Percentiles rank a stretch among this genome's conserved stretches.
These are phyloP conservation scores for Romanogobio albipinnatus DNA, from an alignment of 2,113 vertebrate species.

Conservation along the genomic window DNA sequence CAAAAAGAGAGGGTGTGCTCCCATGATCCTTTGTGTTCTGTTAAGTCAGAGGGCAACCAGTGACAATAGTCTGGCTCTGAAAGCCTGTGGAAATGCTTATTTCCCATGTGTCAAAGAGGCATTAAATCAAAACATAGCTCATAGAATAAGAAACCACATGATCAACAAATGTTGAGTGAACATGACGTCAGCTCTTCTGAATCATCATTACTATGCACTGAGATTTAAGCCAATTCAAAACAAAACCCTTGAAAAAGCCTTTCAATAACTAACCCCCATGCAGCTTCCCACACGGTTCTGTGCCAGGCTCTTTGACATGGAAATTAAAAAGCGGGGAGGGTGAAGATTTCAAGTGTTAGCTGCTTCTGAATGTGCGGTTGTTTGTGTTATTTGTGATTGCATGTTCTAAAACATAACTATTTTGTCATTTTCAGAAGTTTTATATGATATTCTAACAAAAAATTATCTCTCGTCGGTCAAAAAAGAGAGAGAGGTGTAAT, in stretches of 20 bases:
- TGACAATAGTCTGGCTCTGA: conserved; percentile 14
- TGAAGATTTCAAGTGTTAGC: conserved; percentile 11
- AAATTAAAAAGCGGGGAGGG: conserved; percentile 52
- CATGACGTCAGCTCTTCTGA: not conserved
- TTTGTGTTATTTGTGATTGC: not conserved
- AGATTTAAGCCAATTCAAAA: conserved; percentile 28
- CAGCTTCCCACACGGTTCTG: conserved; percentile 37
- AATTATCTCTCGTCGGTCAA: not conserved
- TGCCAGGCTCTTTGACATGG: conserved; percentile 55
- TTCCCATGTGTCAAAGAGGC: conserved; percentile 7
- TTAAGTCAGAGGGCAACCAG: conserved; percentile 31
- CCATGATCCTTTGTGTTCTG: not conserved
- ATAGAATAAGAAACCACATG: not conserved
- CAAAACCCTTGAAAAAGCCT: conserved; percentile 43
- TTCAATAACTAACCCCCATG: conserved; percentile 50
- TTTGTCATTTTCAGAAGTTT: not conserved
- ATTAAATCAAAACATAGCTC: not conserved
- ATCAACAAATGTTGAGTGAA: not conserved
- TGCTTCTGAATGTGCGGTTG: conserved; percentile 15
- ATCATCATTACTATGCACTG: not conserved
- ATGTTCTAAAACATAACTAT: not conserved
- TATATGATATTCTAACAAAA: not conserved
- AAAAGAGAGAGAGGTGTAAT: not conserved
- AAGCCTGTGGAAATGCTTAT: not conserved
- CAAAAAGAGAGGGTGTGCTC: conserved; percentile 17